Conservation (phyloP, 2,113 vertebrate species). For the Dermatemys mawii region DNA sequence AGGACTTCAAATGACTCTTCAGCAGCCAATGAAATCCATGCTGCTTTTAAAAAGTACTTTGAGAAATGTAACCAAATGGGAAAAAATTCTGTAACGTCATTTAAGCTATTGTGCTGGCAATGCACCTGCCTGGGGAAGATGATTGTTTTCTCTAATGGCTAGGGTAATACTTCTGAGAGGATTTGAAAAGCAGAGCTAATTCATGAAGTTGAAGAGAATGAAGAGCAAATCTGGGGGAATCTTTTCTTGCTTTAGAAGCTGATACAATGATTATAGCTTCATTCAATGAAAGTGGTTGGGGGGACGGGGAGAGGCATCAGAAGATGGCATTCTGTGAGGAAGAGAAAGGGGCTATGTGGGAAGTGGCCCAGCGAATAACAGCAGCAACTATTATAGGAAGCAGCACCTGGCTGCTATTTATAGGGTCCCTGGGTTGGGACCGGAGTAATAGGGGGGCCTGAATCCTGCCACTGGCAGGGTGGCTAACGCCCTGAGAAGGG, state of each 20-base stretch:
- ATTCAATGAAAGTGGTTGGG: neutral
- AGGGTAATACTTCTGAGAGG: neutral
- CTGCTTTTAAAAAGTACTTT: neutral
- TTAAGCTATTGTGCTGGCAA: neutral
- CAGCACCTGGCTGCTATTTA: neutral
- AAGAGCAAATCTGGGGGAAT: neutral
- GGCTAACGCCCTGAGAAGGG: neutral
- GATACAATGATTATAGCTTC: neutral
- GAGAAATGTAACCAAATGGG: neutral
- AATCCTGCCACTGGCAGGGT: neutral
- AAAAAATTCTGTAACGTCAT: neutral
- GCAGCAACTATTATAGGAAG: neutral
- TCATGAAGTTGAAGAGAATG: neutral
- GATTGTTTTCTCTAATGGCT: neutral
- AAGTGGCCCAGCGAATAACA: neutral
- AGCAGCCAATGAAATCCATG: neutral
- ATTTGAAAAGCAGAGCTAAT: neutral
- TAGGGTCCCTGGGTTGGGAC: neutral
- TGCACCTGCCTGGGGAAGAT: neutral
- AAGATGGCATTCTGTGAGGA: neutral
- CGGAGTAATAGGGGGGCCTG: too few relatives aligned
- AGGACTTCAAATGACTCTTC: neutral
- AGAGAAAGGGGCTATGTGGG: neutral
- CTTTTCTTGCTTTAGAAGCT: neutral
- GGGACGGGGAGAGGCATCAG: neutral